Evolutionary conservation across 2,888 invertebrate genomes (phyloP).

Genomic region (Acheta domesticus): DNA sequence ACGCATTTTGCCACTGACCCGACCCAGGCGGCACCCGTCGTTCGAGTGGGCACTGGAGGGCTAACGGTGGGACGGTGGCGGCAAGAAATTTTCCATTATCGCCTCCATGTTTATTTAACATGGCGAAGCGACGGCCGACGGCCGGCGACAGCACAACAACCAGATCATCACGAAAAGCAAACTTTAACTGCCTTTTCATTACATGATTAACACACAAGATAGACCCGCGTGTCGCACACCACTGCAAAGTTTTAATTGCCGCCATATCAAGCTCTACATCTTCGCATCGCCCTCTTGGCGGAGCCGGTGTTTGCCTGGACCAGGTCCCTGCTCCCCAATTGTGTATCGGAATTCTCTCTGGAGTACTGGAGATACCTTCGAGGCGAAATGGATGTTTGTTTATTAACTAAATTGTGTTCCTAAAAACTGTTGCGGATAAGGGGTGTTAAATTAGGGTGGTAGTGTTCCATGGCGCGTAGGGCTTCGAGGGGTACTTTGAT

Average conservation of each 20-base stretch:
- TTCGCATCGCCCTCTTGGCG: background rate
- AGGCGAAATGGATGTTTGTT: too few species aligned
- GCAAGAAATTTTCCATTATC: constrained; percentile 9
- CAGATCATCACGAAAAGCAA: background rate
- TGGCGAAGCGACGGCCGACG: background rate
- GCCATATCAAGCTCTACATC: background rate
- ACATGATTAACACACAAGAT: background rate
- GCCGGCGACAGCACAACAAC: background rate
- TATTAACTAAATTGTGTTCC: too few species aligned
- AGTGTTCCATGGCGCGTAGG: too few species aligned
- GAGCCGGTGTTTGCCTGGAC: too few species aligned
- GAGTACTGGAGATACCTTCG: too few species aligned
- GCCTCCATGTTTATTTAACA: constrained; percentile 3
- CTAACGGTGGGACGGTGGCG: background rate
- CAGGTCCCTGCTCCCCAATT: too few species aligned
- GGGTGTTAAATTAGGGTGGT: too few species aligned
- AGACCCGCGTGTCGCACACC: background rate
- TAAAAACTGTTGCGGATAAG: too few species aligned
- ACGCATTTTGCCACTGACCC: constrained; percentile 6
- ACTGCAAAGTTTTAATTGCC: constrained; percentile 5
- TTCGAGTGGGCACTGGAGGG: background rate
- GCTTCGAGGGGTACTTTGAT: too few species aligned
- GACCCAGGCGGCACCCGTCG: background rate
- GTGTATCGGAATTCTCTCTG: too few species aligned
- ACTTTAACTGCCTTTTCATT: background rate